A percentile compares a stretch with the other conserved stretches of the same genome.
These are phyloP conservation scores for Cnemophilus loriae DNA, from an alignment of 2,113 vertebrate species.

Conservation along the genomic window DNA sequence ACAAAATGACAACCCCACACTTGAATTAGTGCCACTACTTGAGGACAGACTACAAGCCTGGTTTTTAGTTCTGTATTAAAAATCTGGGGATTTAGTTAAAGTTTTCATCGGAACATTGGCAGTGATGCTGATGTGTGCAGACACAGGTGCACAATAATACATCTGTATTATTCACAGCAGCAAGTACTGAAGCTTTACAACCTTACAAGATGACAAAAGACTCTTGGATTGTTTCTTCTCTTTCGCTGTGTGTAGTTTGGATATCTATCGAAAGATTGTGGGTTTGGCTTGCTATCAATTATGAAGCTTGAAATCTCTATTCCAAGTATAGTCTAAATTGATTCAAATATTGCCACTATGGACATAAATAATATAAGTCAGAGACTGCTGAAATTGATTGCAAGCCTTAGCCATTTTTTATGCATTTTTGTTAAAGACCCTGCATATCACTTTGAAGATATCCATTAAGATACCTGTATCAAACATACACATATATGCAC, in stretches of 20 bases:
- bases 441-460: background rate
- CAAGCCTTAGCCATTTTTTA: background rate
- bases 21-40: background rate
- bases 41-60: background rate
- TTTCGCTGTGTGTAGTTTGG: background rate
- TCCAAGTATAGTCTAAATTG: background rate
- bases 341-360: background rate
- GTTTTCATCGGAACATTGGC: background rate
- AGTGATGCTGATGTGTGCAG: background rate
- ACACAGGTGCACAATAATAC: too few species aligned
- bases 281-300: background rate
- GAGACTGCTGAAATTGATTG: background rate
- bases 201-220: background rate
- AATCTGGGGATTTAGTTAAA: background rate
- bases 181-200: background rate
- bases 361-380: background rate
- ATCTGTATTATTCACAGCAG: background rate
- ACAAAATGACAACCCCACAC: accelerated
- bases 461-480: background rate
- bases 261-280: background rate
- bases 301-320: background rate
- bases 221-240: background rate
- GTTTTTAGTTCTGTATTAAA: background rate
- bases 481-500: background rate
- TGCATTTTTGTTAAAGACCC: background rate